Conservation (phyloP, 1,140 invertebrate genomes). For the Drosophila kikkawai region DNA sequence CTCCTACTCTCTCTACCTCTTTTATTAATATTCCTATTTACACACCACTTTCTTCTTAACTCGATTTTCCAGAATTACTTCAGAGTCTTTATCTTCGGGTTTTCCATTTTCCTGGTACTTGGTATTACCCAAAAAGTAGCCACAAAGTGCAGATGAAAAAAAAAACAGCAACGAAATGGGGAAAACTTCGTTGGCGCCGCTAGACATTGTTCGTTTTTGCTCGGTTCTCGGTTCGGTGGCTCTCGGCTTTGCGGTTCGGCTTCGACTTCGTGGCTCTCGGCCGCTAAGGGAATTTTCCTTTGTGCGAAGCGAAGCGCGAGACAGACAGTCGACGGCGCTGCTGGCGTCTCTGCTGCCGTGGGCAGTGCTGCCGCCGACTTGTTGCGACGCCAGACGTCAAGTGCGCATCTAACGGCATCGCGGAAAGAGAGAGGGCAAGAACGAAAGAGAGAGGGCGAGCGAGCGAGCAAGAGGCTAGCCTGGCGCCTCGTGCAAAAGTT, state of each 20-base stretch:
- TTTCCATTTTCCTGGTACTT: constrained; percentile 1
- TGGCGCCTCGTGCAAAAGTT: constrained; percentile 78
- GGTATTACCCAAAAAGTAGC: constrained; percentile 9
- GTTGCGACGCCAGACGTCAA: constrained; percentile 74
- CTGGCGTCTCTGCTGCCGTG: not conserved
- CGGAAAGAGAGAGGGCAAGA: constrained; percentile 44
- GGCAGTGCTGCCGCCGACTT: constrained; percentile 68
- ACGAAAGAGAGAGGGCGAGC: constrained; percentile 7
- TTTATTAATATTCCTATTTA: too few relatives aligned
- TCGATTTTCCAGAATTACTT: not conserved
- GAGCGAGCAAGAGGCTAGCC: constrained; percentile 40
- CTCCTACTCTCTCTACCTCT: too few relatives aligned
- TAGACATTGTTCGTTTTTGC: constrained; percentile 3
- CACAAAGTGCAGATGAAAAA: constrained; percentile 10
- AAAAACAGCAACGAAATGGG: not conserved
- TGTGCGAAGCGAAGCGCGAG: constrained; percentile 36
- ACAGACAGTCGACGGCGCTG: constrained; percentile 46
- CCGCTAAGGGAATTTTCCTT: constrained; percentile 44
- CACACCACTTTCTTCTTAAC: not conserved
- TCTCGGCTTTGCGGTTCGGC: constrained; percentile 13
- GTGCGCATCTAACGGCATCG: constrained; percentile 78
- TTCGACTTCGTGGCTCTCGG: constrained; percentile 1
- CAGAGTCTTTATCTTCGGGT: not conserved
- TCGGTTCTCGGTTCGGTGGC: constrained; percentile 15
- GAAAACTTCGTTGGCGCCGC: constrained; percentile 40